Evolutionary conservation across 2,888 invertebrate genomes (phyloP), one percentile per base, ranked within the genome.

Genomic region (Hemicrepidius hirtus): DNA sequence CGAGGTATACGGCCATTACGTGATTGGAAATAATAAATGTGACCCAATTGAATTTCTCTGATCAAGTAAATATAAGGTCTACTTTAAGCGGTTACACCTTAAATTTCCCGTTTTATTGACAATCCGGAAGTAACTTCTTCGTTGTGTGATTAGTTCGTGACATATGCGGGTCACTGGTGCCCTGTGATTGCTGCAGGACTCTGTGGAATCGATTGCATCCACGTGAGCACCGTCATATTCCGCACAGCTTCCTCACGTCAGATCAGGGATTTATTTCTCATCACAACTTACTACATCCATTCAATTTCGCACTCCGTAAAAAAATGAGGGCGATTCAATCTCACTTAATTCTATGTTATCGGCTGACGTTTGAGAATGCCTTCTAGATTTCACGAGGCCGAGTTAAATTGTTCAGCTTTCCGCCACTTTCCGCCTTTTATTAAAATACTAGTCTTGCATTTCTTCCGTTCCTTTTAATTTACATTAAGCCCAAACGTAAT

Each of bases 21-120:
- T 74, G 74, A 74, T 67, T 62, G 35, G 74, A 74, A 74, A 74
- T 67, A 63, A 62, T 32, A 70, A 74, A 67, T 57, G 66, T 16
- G 70, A 66, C 49, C 68, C 53, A 73, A 62, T 57, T 57, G 44
- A 65, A 73, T 70, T 63, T 41, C 20, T 16, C 57, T 12, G 68
- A 72, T 62, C 63, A 71, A 53, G 60, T 72, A 44, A n/a, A 35
- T 55, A 66, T 20, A 41, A 21, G 5, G 20, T 66, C 24, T 41
- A 40, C 46, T 37, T 37, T 18, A 40, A 35, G 24, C 41, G 41
- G 60, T 24, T 28, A 21, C 41, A 46, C 57, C 59, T 60, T 59
- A 60, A 60, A 68, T 59, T 49, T 41, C 21, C 18, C 24, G 28
- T 40, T 28, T 57, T 57, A 57, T 57, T 57, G 46, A 60, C 59